Evolutionary conservation across 1,140 invertebrate genomes (phyloP).

Genomic region (Heliconius eleuchia): DNA sequence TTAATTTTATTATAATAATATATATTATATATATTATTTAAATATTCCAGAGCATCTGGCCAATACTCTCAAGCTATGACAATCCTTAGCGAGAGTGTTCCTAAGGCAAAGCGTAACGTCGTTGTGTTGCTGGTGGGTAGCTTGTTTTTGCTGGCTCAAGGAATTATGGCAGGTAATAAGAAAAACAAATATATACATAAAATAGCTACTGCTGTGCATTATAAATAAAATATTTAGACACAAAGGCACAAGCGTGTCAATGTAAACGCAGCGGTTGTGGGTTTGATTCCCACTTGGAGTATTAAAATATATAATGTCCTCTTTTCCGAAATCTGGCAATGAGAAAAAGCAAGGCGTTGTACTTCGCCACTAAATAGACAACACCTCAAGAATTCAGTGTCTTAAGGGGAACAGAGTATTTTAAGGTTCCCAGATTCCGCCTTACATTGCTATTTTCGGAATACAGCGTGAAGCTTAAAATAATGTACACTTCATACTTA

Average conservation of each 20-base stretch:
- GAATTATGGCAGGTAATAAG: slow-evolving; percentile 22
- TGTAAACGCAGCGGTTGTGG: background rate
- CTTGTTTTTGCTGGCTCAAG: slow-evolving; percentile 18
- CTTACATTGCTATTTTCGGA: background rate
- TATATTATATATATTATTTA: background rate
- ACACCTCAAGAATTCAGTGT: background rate
- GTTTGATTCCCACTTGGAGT: background rate
- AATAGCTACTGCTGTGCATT: too few relatives aligned
- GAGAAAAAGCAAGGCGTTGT: too few relatives aligned
- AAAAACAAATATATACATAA: too few relatives aligned
- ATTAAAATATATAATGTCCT: background rate
- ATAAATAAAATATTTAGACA: too few relatives aligned
- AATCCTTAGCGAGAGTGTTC: slow-evolving; percentile 60
- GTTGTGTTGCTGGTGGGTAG: slow-evolving; percentile 11
- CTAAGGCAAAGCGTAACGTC: slow-evolving; percentile 52
- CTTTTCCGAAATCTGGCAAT: background rate
- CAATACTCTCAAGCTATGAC: slow-evolving; percentile 57
- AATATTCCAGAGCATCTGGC: slow-evolving; percentile 45
- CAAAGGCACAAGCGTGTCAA: background rate
- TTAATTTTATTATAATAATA: background rate
- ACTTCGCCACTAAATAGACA: background rate
- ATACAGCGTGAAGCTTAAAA: background rate
- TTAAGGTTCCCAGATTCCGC: background rate
- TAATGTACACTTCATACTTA: background rate
- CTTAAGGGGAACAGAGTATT: background rate